Conservation (phyloP, 2,797 vertebrate species). For the Dendrocincla tyrannina region DNA sequence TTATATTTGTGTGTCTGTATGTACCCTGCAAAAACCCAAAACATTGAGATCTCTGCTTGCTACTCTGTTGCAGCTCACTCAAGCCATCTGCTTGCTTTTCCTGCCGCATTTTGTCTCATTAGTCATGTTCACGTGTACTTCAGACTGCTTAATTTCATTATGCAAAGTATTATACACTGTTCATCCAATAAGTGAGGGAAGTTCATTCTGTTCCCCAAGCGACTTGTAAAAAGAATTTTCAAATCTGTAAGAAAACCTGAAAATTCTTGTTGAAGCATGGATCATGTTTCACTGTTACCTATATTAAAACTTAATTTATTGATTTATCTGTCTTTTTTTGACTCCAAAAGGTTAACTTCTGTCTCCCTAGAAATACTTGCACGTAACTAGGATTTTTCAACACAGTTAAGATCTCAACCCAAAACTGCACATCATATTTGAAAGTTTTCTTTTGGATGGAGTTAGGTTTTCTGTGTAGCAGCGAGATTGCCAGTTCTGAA, state of each 20-base stretch:
- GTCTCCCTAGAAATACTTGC: neutral
- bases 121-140: slow-evolving; percentile 57
- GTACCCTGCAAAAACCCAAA: neutral
- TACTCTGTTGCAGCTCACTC: neutral
- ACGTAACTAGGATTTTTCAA: neutral
- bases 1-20: slow-evolving; percentile 13
- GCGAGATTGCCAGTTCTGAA: neutral
- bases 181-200: slow-evolving; percentile 51
- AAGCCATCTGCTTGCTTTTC: slow-evolving; percentile 58
- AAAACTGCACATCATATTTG: neutral
- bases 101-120: slow-evolving; percentile 56
- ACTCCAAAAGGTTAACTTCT: neutral
- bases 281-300: slow-evolving; percentile 16
- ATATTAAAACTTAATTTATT: neutral
- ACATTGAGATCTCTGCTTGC: neutral
- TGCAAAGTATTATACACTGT: slow-evolving; percentile 26
- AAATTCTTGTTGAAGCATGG: slow-evolving; percentile 36
- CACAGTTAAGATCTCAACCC: neutral
- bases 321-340: neutral
- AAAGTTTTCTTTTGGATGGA: neutral
- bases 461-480: neutral
- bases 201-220: neutral
- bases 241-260: slow-evolving; percentile 31
- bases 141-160: slow-evolving; percentile 66
- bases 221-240: slow-evolving; percentile 43